Evolutionary conservation across 30 jellyfish, hydroid and myxozoan genomes (phyloP), one percentile per base, ranked within the genome.

Genomic region (Chrysaora quinquecirrha): DNA sequence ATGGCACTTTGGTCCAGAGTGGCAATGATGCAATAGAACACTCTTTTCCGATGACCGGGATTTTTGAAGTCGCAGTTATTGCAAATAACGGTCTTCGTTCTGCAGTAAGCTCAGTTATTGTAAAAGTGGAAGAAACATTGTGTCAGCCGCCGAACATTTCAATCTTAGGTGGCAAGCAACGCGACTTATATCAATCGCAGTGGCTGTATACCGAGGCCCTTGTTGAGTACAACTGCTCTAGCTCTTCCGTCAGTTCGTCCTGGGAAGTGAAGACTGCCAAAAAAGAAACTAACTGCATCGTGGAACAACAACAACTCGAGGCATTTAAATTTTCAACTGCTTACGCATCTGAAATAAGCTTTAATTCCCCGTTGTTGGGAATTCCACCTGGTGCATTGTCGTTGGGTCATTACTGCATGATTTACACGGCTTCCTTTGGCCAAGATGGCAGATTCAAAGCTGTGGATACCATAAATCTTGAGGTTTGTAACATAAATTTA

Each of bases 191-290:
- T 11, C 77, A 61, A 33, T 86, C 98, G 27, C 62, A 58, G 27
- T 92, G 98, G 98, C 80, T 86, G 48, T 86, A 92, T 68, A 30
- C 90, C 33, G 98, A 92, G 62, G 86, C 90, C 23, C 48, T 81
- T 19, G 47, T 87, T 23, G 38, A 48, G 6, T 58, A 84, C 30
- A 79, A 87, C 31, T 94, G 99, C 77, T 54, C 89, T 3, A 63
- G 73, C 48, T 69, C 76, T 20, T 34, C 90, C 9, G 82, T 78
- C 49, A 66, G 14, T 6, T 76, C 90, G 20, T 23, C 71, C 14
- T 94, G 99, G 99, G 30, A 61, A 63, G 16, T 94, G 1, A 50
- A 48, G 30, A 27, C 38, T 54, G 91, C 94, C 47, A 65, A 78
- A 2, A 79, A 21, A 2, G 20, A 25, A 6, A 81, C 96, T 1